These are phyloP conservation scores for Drosophila anomelani DNA, from an alignment of 2,888 invertebrate species.

Conservation along the genomic window DNA sequence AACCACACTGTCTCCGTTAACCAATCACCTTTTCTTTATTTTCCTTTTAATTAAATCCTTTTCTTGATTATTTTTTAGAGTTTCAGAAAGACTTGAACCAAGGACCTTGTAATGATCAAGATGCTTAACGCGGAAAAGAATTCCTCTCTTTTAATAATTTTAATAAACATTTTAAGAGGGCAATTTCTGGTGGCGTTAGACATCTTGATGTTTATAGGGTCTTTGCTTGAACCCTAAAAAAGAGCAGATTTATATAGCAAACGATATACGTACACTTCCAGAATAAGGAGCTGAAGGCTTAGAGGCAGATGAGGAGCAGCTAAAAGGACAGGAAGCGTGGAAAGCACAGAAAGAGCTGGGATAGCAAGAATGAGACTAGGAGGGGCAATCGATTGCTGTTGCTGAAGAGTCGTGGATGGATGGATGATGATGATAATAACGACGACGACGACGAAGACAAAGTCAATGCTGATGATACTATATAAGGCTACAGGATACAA, in stretches of 20 bases:
- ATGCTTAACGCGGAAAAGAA: not conserved
- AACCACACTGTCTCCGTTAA: slow-evolving; percentile 2
- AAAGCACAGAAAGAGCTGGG: not conserved
- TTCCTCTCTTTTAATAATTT: not conserved
- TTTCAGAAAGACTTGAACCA: not conserved
- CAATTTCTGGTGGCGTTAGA: not conserved
- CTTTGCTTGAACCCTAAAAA: slow-evolving; percentile 2
- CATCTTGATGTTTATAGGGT: not conserved
- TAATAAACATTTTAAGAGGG: not conserved
- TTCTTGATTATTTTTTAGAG: not conserved
- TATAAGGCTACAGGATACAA: slow-evolving; percentile 59
- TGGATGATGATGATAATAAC: not conserved
- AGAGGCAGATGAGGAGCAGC: not conserved
- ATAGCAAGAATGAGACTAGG: not conserved
- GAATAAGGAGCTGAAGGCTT: slow-evolving; percentile 4
- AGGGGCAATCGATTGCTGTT: slow-evolving; percentile 21
- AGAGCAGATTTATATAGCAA: not conserved
- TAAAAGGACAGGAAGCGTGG: not conserved
- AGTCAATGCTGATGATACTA: slow-evolving; percentile 75
- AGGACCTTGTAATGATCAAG: not conserved
- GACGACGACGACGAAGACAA: slow-evolving; percentile 32
- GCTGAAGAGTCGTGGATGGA: slow-evolving; percentile 41
- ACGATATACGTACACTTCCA: slow-evolving; percentile 29
- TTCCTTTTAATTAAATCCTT: not conserved
- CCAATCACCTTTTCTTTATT: not conserved